These are phyloP conservation scores for Gonocerus acuteangulatus DNA, from an alignment of 2,888 invertebrate genomes.

Conservation along the genomic window DNA sequence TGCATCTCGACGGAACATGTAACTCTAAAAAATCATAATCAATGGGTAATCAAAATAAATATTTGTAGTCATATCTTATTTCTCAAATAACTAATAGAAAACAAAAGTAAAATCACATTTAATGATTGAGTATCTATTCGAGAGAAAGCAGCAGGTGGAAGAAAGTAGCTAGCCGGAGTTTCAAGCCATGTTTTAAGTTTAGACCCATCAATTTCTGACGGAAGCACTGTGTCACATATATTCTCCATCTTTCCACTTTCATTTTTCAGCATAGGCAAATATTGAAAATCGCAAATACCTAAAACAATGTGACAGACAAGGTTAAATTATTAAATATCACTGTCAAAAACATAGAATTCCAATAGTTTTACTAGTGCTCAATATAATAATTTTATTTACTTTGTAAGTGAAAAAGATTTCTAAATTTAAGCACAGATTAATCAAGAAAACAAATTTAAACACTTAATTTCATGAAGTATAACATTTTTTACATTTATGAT, in stretches of 20 bases:
- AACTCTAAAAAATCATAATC: conserved; percentile 38
- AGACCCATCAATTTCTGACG: conserved; percentile 49
- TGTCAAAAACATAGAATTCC: background rate
- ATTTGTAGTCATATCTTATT: background rate
- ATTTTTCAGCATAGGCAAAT: conserved; percentile 58
- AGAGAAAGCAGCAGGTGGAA: conserved; percentile 72
- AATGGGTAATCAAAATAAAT: background rate
- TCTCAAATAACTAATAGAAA: too few relatives aligned
- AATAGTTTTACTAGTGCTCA: too few relatives aligned
- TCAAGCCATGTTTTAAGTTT: conserved; percentile 50
- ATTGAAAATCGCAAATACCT: conserved; percentile 90
- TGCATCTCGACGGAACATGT: conserved; percentile 40
- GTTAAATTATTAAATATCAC: background rate
- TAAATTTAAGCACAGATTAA: too few relatives aligned
- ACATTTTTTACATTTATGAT: too few relatives aligned
- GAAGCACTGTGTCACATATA: conserved; percentile 57
- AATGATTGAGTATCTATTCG: conserved; percentile 55
- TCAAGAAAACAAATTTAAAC: too few relatives aligned
- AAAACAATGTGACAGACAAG: conserved; percentile 39
- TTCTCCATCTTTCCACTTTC: conserved; percentile 48
- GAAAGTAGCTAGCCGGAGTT: conserved; percentile 53
- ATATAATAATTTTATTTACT: too few relatives aligned
- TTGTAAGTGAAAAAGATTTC: too few relatives aligned
- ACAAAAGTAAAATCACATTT: conserved; percentile 19
- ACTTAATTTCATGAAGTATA: too few relatives aligned